A percentile compares a stretch with the other conserved stretches of the same genome.
Evolutionary conservation across 2,113 vertebrate genomes (phyloP).

Genomic region (Brachypteracias leptosomus): DNA sequence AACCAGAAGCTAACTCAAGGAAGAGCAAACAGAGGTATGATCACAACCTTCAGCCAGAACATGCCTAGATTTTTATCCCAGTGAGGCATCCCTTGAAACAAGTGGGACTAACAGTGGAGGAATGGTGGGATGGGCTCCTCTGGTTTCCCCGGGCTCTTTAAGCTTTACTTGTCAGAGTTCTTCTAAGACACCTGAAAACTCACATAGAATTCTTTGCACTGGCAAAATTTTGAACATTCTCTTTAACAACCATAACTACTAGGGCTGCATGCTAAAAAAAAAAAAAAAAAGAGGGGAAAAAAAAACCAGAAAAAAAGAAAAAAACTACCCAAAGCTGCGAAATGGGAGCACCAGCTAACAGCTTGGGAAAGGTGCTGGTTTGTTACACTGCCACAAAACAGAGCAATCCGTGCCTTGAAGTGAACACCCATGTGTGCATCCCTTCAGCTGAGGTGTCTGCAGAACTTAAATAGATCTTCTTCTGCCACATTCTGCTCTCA

Average conservation of each 20-base stretch:
- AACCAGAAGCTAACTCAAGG: not conserved
- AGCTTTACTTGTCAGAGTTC: not conserved
- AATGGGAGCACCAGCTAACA: slow-evolving; percentile 14
- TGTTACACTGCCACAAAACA: slow-evolving; percentile 5
- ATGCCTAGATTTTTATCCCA: not conserved
- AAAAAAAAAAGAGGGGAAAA: too few species aligned
- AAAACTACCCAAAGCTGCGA: not conserved
- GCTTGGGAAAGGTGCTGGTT: slow-evolving; percentile 18
- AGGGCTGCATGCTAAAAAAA: not conserved
- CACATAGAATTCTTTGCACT: not conserved
- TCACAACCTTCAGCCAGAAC: not conserved
- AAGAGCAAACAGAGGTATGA: not conserved
- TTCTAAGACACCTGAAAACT: not conserved
- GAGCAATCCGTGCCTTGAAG: slow-evolving; percentile 55
- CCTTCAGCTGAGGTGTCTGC: slow-evolving; percentile 17
- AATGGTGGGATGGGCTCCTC: not conserved
- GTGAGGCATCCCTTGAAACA: not conserved
- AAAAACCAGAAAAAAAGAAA: not conserved
- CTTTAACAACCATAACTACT: not conserved
- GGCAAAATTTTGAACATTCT: not conserved
- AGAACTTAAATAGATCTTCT: slow-evolving; percentile 17
- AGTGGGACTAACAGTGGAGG: not conserved
- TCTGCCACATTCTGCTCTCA: not conserved
- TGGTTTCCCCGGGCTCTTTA: not conserved
- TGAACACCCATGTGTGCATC: slow-evolving; percentile 27